Evolutionary conservation across 2,888 invertebrate species (phyloP), one percentile per base, ranked within the genome.

Genomic region (Spisula subtruncata): DNA sequence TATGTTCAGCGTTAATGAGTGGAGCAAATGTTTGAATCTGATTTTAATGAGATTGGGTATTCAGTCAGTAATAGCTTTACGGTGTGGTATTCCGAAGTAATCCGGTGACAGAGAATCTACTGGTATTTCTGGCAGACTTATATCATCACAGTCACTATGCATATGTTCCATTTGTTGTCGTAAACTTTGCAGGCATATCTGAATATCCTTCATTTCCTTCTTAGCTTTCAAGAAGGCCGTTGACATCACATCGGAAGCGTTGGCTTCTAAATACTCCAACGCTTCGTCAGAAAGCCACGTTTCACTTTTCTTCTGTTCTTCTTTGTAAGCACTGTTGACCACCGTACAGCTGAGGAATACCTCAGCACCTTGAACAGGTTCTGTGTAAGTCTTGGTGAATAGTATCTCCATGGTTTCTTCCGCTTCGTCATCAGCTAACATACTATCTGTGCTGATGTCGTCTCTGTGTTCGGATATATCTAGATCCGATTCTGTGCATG

Each of bases 171-270:
- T 95, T 88, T 95, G 95, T 20, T 95, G 90, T 4, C 95, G 90
- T 32, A 95, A 91, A 83, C 93, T 94, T 84, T 95, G 94, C 51
- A 96, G 90, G 85, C 95, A 95, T 18, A 93, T 89, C 83, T 96
- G 96, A 29, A 96, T 96, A 83, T 96, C 96, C 80, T 95, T 94
- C 96, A 96, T 96, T 88, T 96, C 95, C 25, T 93, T 93, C 32
- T 95, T 93, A 0, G 96, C 96, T 88, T 95, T 94, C 66, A 94
- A 93, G 88, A 95, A 95, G 80, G 94, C 93, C 5, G 90, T 91
- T 60, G 90, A 93, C 89, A 90, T 94, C 0, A 93, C 94, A 32
- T 94, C 94, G 0, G 94, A 92, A 6, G 94, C 91, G 18, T 93
- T 91, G 0, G 91, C 91, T 86, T 92, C 92, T 16, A 92, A 88